These are phyloP conservation scores for Semotilus atromaculatus DNA, from an alignment of 2,797 vertebrate species.

Conservation along the genomic window DNA sequence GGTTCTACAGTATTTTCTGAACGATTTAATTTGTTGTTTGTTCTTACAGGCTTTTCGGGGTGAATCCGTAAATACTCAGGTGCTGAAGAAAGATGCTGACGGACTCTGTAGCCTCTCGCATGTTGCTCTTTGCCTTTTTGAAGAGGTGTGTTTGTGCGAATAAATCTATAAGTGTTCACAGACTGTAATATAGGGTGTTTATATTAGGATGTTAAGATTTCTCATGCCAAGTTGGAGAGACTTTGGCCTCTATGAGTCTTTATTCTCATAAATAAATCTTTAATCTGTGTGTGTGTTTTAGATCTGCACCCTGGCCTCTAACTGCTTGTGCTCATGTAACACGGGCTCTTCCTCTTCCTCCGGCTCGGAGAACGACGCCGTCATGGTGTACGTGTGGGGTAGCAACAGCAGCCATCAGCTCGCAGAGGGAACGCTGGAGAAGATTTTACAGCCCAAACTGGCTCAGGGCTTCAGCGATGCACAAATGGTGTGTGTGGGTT, in stretches of 20 bases:
- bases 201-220: neutral
- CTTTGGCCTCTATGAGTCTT: neutral
- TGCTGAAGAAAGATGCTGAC: constrained; percentile 80
- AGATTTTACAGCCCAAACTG: constrained; percentile 84
- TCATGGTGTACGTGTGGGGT: constrained; percentile 85
- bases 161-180: neutral
- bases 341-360: constrained; percentile 69
- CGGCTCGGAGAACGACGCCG: constrained; percentile 71
- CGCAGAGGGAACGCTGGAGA: constrained; percentile 86
- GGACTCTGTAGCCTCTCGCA: constrained; percentile 82
- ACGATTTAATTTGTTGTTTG: constrained; percentile 25
- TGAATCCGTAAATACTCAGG: constrained; percentile 77
- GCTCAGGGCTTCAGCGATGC: constrained; percentile 84
- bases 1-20: neutral
- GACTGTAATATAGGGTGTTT: neutral
- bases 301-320: constrained; percentile 83
- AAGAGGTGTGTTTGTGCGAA: constrained; percentile 74
- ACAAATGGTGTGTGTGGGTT: constrained; percentile 77
- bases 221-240: neutral
- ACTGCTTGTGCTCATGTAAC: constrained; percentile 82
- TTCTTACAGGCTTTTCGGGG: constrained; percentile 75
- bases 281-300: constrained; percentile 65
- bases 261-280: neutral
- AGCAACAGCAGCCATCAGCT: constrained; percentile 88
- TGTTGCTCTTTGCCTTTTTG: constrained; percentile 81